phyloP scores from a whole-genome alignment of 2,888 invertebrate genomes.

The Zele albiditarsus region DNA sequence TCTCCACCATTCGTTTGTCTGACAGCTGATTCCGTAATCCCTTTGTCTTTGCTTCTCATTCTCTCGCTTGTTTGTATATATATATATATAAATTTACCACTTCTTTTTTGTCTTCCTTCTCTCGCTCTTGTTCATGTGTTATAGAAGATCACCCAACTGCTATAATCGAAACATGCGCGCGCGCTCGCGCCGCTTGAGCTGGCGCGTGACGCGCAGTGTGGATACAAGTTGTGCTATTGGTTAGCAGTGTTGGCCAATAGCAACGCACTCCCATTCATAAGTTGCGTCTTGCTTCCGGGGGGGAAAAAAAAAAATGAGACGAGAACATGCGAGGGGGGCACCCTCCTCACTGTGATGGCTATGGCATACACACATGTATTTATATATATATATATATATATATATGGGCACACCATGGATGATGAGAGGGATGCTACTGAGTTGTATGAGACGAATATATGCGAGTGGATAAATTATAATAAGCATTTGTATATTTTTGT shows the following conservation, averaged over 20 bases:
- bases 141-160: conserved; percentile 10
- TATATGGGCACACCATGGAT: conserved; percentile 19
- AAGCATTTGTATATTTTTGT: neutral
- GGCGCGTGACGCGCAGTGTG: conserved; percentile 43
- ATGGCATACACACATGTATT: conserved; percentile 23
- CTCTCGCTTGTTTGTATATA: neutral
- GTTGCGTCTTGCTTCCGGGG: conserved; percentile 55
- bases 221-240: conserved; percentile 59
- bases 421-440: conserved; percentile 3
- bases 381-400: neutral
- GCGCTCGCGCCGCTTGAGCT: conserved; percentile 29
- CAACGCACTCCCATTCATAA: conserved; percentile 66
- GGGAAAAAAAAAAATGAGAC: conserved; percentile 44
- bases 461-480: neutral
- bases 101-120: neutral
- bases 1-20: conserved; percentile 36
- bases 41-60: conserved; percentile 38
- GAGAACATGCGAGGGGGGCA: conserved; percentile 34
- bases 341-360: conserved; percentile 25
- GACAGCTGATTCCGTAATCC: conserved; percentile 53
- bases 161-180: conserved; percentile 17
- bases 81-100: neutral
- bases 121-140: conserved; percentile 23
- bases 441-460: neutral
- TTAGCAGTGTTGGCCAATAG: conserved; percentile 57